These are phyloP conservation scores for Acanthurus lineatus DNA, from an alignment of 2,797 vertebrate genomes.

Conservation along the genomic window DNA sequence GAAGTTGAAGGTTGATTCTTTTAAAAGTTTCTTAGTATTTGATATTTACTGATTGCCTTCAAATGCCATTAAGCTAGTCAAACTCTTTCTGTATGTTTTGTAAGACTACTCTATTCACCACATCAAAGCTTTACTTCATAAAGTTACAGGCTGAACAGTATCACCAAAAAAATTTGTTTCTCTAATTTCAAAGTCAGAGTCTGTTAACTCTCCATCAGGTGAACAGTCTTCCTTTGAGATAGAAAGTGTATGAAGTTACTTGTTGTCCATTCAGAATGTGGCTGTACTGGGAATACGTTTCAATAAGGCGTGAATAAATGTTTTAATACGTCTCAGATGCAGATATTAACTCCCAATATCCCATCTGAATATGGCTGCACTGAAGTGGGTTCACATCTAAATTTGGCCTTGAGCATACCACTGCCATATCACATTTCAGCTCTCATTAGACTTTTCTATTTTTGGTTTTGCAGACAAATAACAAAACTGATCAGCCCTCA, in stretches of 20 bases:
- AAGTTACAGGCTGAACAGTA: neutral
- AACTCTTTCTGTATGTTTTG: neutral
- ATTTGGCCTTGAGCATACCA: conserved; percentile 60
- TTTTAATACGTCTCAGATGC: conserved; percentile 32
- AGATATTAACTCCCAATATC: conserved; percentile 42
- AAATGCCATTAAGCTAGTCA: too few relatives aligned
- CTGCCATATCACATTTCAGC: conserved; percentile 66
- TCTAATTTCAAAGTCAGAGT: neutral
- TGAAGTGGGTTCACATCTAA: conserved; percentile 62
- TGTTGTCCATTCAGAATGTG: neutral
- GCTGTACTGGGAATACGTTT: neutral
- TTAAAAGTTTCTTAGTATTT: too few relatives aligned
- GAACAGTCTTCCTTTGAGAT: neutral
- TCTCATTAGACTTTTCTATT: conserved; percentile 71
- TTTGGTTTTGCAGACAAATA: conserved; percentile 75
- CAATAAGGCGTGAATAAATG: neutral
- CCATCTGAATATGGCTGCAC: conserved; percentile 62
- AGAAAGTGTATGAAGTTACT: neutral
- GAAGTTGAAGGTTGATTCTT: too few relatives aligned
- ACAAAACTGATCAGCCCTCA: conserved; percentile 52
- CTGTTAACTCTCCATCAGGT: neutral
- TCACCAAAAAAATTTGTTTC: neutral
- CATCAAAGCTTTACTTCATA: neutral
- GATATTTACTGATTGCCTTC: too few relatives aligned
- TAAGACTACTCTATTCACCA: neutral